Evolutionary conservation across 2,797 vertebrate species (phyloP).

Genomic region (Rhinophrynus dorsalis): DNA sequence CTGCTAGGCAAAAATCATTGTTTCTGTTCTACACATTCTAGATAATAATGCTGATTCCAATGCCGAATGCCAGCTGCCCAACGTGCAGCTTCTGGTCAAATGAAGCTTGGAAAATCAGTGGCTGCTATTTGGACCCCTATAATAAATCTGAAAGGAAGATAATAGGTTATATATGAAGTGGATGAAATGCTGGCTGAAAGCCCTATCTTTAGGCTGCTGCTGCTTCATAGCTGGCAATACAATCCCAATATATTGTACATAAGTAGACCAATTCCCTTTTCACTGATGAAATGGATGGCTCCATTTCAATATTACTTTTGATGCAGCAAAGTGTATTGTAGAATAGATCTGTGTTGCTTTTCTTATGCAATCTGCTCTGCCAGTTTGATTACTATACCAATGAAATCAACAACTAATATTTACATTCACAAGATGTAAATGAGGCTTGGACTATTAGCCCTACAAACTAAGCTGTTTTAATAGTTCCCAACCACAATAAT

Average conservation of each 20-base stretch:
- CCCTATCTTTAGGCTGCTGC: background rate
- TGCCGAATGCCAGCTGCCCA: background rate
- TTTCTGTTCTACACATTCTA: conserved; percentile 1
- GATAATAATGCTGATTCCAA: background rate
- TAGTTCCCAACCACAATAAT: too few species aligned
- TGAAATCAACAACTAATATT: too few species aligned
- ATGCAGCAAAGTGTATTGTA: background rate
- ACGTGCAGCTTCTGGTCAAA: conserved; percentile 18
- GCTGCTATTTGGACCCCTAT: conserved; percentile 12
- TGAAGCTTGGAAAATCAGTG: conserved; percentile 30
- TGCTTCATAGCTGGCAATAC: conserved; percentile 24
- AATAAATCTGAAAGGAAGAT: background rate
- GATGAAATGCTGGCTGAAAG: conserved; percentile 23
- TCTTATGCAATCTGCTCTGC: background rate
- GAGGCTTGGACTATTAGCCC: too few species aligned
- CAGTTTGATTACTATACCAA: too few species aligned
- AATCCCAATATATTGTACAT: conserved; percentile 1
- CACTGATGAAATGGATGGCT: background rate
- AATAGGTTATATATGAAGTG: conserved; percentile 25
- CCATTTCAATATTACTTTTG: background rate
- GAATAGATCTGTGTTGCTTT: background rate
- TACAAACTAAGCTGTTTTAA: too few species aligned
- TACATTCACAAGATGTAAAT: too few species aligned
- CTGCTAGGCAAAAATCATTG: background rate
- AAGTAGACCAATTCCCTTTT: background rate